phyloP scores from a whole-genome alignment of 2,113 vertebrate genomes.

The Panurus biarmicus region DNA sequence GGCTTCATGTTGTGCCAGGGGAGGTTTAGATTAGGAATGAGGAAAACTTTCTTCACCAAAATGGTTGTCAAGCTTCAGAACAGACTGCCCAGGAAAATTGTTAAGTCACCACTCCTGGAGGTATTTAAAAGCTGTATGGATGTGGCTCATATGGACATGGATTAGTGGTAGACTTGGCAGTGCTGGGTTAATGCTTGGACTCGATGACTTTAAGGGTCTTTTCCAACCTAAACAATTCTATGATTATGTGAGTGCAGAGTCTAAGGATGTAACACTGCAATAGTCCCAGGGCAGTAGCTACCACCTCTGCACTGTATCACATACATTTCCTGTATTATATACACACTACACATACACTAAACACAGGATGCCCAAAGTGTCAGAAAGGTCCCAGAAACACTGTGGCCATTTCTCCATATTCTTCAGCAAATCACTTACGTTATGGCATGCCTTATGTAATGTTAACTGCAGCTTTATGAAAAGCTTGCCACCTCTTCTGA shows the following conservation, averaged over 20 bases:
- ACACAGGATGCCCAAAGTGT: not conserved
- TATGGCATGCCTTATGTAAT: rapidly evolving
- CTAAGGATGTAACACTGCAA: not conserved
- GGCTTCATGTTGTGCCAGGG: not conserved
- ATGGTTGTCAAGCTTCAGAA: not conserved
- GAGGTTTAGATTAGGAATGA: not conserved
- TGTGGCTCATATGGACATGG: no score
- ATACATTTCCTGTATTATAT: not conserved
- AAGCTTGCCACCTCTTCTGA: not conserved
- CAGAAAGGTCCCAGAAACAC: not conserved
- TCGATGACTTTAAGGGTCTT: not conserved
- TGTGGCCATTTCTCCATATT: not conserved
- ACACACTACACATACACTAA: not conserved
- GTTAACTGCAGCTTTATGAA: not conserved
- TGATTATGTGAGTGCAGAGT: not conserved
- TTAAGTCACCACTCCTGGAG: not conserved
- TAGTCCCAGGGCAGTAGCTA: not conserved
- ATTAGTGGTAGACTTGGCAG: not conserved
- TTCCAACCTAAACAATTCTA: not conserved
- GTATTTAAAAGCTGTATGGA: not conserved
- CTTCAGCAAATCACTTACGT: not conserved
- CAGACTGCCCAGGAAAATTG: not conserved
- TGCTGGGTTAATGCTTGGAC: not conserved
- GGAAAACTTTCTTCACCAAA: not conserved
- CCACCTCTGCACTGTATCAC: not conserved